Conservation (phyloP, 2,797 vertebrate species). For the Malacoraja senta region DNA sequence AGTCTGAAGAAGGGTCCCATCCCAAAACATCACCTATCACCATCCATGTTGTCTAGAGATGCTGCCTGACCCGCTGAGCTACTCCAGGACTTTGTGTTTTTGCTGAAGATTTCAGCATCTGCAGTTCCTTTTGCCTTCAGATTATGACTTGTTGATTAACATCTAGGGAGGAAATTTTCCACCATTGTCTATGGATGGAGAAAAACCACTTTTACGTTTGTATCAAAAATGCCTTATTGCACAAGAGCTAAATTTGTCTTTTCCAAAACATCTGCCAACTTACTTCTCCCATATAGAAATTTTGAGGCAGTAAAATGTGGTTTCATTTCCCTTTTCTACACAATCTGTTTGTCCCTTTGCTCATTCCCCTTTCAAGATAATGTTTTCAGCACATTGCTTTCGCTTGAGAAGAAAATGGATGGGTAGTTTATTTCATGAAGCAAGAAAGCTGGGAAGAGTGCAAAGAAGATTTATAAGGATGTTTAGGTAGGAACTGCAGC, state of each 20-base stretch:
- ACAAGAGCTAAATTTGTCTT: not conserved
- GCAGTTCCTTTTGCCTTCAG: too few species aligned
- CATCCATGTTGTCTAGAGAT: too few species aligned
- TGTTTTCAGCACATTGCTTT: not conserved
- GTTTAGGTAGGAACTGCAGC: too few species aligned
- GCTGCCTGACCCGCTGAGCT: too few species aligned
- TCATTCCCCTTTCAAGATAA: not conserved
- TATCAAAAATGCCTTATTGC: not conserved
- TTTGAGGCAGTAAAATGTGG: not conserved
- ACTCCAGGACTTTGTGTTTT: too few species aligned
- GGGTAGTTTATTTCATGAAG: not conserved
- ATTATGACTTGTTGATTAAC: slow-evolving; percentile 24
- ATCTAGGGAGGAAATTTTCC: not conserved
- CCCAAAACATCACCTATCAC: too few species aligned
- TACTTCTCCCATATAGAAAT: too few species aligned
- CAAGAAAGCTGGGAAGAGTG: too few species aligned
- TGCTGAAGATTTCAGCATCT: too few species aligned
- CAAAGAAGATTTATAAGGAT: too few species aligned
- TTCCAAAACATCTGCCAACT: not conserved
- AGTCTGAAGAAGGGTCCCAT: too few species aligned
- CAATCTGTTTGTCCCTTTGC: not conserved
- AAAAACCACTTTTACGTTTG: not conserved
- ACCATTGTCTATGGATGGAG: not conserved
- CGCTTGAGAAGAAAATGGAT: not conserved
- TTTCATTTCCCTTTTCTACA: not conserved